Evolutionary conservation across 2,113 vertebrate genomes (phyloP).

Genomic region (Kryptolebias marmoratus): DNA sequence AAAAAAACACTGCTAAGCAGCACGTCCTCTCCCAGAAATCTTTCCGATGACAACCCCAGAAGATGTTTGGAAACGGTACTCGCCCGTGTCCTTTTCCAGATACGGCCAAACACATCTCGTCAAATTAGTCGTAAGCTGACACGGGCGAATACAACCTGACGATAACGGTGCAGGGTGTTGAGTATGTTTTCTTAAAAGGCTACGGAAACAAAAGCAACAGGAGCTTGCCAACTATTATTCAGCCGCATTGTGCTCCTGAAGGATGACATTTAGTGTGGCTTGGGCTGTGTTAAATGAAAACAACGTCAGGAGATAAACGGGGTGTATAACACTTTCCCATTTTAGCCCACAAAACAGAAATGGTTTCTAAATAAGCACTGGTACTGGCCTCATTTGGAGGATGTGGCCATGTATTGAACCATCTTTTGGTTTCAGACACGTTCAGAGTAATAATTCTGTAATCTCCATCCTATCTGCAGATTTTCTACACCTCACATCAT

Average conservation of each 20-base stretch:
- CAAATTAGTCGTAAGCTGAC: background rate
- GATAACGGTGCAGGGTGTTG: constrained; percentile 2
- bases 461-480: background rate
- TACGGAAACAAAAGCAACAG: constrained; percentile 25
- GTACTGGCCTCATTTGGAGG: background rate
- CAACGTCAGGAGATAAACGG: constrained; percentile 32
- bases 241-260: constrained; percentile 26
- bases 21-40: constrained; percentile 38
- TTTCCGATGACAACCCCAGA: constrained; percentile 70
- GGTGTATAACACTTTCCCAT: constrained; percentile 8
- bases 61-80: constrained; percentile 18
- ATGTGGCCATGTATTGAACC: background rate
- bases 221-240: constrained; percentile 26
- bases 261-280: constrained; percentile 48
- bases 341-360: constrained; percentile 1
- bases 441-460: background rate
- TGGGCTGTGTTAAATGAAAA: constrained; percentile 39
- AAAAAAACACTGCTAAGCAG: too few species aligned
- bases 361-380: background rate
- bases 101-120: background rate
- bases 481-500: too few species aligned
- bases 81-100: background rate
- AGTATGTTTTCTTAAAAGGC: constrained; percentile 5
- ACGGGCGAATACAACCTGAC: background rate
- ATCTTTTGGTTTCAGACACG: background rate